Evolutionary conservation across 92 coral and sea anemone genomes (phyloP).

Genomic region (Metridium senile): DNA sequence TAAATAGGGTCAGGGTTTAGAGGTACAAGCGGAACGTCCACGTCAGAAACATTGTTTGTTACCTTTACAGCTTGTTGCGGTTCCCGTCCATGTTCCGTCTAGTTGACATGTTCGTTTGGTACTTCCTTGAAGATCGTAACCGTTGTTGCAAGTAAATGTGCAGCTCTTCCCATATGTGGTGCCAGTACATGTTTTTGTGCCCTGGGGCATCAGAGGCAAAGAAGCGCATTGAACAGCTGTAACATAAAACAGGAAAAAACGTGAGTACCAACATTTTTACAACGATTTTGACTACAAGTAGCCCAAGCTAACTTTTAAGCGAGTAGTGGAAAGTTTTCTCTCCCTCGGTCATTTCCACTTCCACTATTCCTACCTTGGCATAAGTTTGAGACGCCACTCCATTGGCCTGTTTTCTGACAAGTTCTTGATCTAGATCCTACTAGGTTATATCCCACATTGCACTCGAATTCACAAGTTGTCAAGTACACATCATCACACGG

Average conservation of each 20-base stretch:
- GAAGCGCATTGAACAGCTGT: slow-evolving; percentile 77
- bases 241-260: no score
- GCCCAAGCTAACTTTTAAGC: no score
- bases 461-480: slow-evolving; percentile 63
- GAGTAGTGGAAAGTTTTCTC: no score
- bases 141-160: slow-evolving; percentile 66
- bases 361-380: slow-evolving; percentile 79
- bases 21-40: no score
- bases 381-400: slow-evolving; percentile 74
- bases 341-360: no score
- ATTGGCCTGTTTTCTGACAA: slow-evolving; percentile 75
- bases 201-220: slow-evolving; percentile 58
- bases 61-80: slow-evolving; percentile 77
- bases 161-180: slow-evolving; percentile 64
- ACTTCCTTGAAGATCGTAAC: slow-evolving; percentile 80
- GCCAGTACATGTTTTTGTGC: slow-evolving; percentile 70
- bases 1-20: no score
- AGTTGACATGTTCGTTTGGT: slow-evolving; percentile 69
- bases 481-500: slow-evolving; percentile 52
- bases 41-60: no score
- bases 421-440: slow-evolving; percentile 73
- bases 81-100: slow-evolving; percentile 87
- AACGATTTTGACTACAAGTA: no score
- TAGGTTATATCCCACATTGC: slow-evolving; percentile 73
- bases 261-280: no score